Evolutionary conservation across 1,140 invertebrate species (phyloP).

Genomic region (Rhynchophorus ferrugineus): DNA sequence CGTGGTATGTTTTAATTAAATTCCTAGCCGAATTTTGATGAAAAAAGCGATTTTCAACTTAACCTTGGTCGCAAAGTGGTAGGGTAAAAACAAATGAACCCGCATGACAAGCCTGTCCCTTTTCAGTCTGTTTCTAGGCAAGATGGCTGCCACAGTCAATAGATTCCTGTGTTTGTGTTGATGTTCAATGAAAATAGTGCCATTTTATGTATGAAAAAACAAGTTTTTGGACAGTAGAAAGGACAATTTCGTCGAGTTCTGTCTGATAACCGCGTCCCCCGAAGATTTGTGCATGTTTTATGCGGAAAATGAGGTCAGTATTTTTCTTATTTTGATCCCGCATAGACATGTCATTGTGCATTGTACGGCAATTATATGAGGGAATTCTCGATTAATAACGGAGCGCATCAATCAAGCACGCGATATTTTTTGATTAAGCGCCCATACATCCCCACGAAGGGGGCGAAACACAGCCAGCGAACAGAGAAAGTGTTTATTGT

Average conservation of each 20-base stretch:
- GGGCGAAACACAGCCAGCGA: no score
- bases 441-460: no score
- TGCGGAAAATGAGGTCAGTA: neutral
- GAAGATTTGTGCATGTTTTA: neutral
- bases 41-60: neutral
- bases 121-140: neutral
- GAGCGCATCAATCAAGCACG: no score
- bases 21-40: no score
- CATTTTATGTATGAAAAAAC: neutral
- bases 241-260: neutral
- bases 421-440: no score
- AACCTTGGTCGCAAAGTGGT: neutral
- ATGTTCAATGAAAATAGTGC: neutral
- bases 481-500: neutral
- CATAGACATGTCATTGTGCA: neutral
- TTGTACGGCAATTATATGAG: neutral
- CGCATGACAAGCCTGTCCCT: neutral
- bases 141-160: neutral
- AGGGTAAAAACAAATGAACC: neutral
- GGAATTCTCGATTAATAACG: neutral
- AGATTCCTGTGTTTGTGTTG: neutral
- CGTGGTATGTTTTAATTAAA: no score
- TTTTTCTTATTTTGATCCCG: neutral
- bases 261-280: neutral
- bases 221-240: neutral